phyloP scores from a whole-genome alignment of 1,140 invertebrate species.

The Drosophila malerkotliana region DNA sequence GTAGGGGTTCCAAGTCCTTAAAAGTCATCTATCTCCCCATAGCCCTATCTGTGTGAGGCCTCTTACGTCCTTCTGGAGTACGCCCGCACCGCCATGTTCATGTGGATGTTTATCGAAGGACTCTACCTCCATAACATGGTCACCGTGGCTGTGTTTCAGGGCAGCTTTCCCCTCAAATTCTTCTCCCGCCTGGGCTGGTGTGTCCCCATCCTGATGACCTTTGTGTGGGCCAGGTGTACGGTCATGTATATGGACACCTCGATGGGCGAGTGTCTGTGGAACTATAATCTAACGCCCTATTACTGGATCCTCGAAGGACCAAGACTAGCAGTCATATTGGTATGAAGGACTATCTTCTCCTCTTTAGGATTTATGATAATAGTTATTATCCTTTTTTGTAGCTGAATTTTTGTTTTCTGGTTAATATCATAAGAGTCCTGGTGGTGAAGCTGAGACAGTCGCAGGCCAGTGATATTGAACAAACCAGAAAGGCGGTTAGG shows the following conservation, averaged over 20 bases:
- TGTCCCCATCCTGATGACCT: conserved; percentile 89
- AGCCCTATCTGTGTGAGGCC: conserved; percentile 90
- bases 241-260: conserved; percentile 85
- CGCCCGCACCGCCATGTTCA: conserved; percentile 94
- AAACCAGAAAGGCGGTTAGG: conserved; percentile 92
- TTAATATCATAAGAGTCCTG: conserved; percentile 93
- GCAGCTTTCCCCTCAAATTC: conserved; percentile 88
- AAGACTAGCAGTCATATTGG: conserved; percentile 89
- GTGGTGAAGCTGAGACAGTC: conserved; percentile 92
- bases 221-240: conserved; percentile 89
- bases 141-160: conserved; percentile 92
- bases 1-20: no score
- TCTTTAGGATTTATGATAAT: neutral
- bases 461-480: conserved; percentile 91
- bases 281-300: conserved; percentile 91
- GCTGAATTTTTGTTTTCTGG: conserved; percentile 93
- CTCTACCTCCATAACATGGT: conserved; percentile 94
- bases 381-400: conserved; percentile 14
- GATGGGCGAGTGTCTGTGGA: conserved; percentile 89
- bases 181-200: conserved; percentile 93
- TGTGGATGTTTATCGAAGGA: conserved; percentile 98
- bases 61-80: conserved; percentile 93
- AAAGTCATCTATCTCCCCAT: no score
- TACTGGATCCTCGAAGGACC: conserved; percentile 96
- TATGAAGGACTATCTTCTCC: conserved; percentile 67